phyloP scores from a whole-genome alignment of 2,113 vertebrate species.

The Lepisosteus osseus region DNA sequence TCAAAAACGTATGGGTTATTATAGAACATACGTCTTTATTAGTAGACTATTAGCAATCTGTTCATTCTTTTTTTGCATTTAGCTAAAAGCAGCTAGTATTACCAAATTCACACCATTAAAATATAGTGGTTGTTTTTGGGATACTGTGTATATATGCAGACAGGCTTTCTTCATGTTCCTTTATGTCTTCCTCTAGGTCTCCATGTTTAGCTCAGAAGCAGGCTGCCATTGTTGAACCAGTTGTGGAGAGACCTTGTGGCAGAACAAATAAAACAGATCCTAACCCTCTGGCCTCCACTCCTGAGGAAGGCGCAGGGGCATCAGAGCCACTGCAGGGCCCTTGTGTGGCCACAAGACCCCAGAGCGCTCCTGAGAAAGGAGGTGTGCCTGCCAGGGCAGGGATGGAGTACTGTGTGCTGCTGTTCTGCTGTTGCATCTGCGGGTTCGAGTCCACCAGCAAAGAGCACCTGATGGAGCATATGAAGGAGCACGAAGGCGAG shows the following conservation, averaged over 20 bases:
- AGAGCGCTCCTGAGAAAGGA: conserved; percentile 55
- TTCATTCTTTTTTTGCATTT: no score
- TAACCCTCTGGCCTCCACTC: conserved; percentile 39
- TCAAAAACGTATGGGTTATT: no score
- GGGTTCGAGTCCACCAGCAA: conserved; percentile 95
- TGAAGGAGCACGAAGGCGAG: conserved; percentile 97
- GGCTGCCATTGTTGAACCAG: conserved; percentile 31
- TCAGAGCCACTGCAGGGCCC: conserved; percentile 51
- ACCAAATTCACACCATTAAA: no score
- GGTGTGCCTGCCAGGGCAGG: conserved; percentile 46
- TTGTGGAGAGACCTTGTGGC: conserved; percentile 24
- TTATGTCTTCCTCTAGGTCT: no score
- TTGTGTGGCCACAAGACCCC: conserved; percentile 47
- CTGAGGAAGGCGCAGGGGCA: conserved; percentile 41
- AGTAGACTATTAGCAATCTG: no score
- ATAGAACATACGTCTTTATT: no score
- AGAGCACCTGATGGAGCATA: conserved; percentile 93
- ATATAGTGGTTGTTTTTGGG: no score
- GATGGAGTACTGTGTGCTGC: conserved; percentile 86
- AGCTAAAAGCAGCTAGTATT: no score
- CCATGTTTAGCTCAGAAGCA: conserved; percentile 39
- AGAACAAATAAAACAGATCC: conserved; percentile 51
- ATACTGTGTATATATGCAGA: no score
- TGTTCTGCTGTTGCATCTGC: conserved; percentile 97
- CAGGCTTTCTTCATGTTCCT: no score